phyloP scores from a whole-genome alignment of 2,113 vertebrate genomes.

The Archilochus colubris region DNA sequence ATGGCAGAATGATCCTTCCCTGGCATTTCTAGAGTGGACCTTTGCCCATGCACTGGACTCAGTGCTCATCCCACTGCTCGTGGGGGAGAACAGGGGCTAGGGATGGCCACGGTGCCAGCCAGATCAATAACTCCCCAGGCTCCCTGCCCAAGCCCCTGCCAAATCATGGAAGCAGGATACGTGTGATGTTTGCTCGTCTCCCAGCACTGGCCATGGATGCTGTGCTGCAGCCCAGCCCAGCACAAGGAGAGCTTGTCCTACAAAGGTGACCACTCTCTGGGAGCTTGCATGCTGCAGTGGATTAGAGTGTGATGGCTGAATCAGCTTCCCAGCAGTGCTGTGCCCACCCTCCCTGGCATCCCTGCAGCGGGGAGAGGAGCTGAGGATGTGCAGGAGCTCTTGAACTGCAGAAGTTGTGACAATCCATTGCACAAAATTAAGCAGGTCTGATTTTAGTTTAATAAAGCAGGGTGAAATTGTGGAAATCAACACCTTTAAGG shows the following conservation, averaged over 20 bases:
- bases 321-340: background rate
- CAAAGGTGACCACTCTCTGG: background rate
- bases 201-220: background rate
- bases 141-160: background rate
- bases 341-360: background rate
- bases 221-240: rapidly evolving
- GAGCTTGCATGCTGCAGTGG: background rate
- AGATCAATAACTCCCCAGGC: background rate
- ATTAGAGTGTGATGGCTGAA: background rate
- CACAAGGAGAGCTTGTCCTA: background rate
- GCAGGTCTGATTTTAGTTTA: background rate
- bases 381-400: background rate
- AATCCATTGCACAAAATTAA: background rate
- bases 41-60: rapidly evolving
- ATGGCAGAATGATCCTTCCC: background rate
- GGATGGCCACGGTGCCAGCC: background rate
- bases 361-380: background rate
- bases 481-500: background rate
- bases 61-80: background rate
- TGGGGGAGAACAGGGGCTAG: background rate
- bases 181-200: rapidly evolving
- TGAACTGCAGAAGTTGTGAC: background rate
- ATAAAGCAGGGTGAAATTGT: background rate
- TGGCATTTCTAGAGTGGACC: rapidly evolving
- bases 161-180: rapidly evolving